These are phyloP conservation scores for Drusus annulatus DNA, from an alignment of 1,140 invertebrate genomes.

Conservation along the genomic window DNA sequence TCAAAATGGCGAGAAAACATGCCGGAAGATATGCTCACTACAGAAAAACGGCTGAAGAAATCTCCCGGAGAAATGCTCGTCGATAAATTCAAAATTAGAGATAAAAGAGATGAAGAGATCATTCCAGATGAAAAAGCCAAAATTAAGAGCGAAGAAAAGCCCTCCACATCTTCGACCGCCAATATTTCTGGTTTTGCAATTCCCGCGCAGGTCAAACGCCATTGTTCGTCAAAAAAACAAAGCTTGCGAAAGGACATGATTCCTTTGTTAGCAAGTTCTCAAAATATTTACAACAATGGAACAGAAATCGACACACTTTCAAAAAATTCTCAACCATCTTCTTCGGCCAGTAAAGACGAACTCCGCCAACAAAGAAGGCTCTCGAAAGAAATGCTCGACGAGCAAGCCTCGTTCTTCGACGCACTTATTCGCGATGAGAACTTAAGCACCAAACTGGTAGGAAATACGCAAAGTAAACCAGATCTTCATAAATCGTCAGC, in stretches of 20 bases:
- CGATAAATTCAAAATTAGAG: constrained; percentile 82
- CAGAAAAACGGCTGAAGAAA: constrained; percentile 72
- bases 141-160: constrained; percentile 48
- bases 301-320: background rate
- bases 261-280: constrained; percentile 1
- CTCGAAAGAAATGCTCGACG: constrained; percentile 61
- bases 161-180: constrained; percentile 39
- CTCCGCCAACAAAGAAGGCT: constrained; percentile 39
- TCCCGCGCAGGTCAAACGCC: constrained; percentile 53
- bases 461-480: constrained; percentile 65
- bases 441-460: constrained; percentile 67
- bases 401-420: constrained; percentile 70
- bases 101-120: constrained; percentile 70
- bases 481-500: constrained; percentile 24
- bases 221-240: constrained; percentile 50
- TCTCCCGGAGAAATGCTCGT: constrained; percentile 80
- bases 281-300: background rate
- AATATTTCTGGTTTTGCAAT: constrained; percentile 29
- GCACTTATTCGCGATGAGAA: constrained; percentile 70
- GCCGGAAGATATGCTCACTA: constrained; percentile 71
- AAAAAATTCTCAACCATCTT: constrained; percentile 32
- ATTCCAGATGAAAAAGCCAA: constrained; percentile 58
- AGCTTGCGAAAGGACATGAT: constrained; percentile 54
- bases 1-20: constrained; percentile 75
- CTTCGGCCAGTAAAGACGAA: constrained; percentile 32